Percentiles rank a stretch among this genome's conserved stretches.
Evolutionary conservation across 2,888 invertebrate species (phyloP).

Genomic region (Drosophila mayaguana): DNA sequence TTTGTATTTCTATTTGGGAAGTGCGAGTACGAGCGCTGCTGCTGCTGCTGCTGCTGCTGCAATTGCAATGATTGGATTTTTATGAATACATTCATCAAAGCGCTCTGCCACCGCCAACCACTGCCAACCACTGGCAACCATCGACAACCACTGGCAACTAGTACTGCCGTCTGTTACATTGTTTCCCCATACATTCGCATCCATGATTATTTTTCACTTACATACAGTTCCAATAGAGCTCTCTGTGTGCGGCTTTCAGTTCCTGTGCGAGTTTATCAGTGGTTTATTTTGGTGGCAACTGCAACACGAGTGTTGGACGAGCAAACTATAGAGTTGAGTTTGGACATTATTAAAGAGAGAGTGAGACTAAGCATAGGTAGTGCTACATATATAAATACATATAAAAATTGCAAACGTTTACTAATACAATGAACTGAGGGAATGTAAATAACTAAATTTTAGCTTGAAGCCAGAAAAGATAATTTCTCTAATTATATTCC

Average conservation of each 20-base stretch:
- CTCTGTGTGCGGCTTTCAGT: neutral
- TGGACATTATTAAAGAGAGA: neutral
- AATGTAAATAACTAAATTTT: no score
- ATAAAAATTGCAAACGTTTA: neutral
- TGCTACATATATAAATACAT: neutral
- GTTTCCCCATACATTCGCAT: conserved; percentile 3
- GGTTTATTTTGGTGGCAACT: conserved; percentile 4
- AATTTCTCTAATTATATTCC: no score
- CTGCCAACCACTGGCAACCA: conserved; percentile 8
- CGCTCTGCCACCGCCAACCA: conserved; percentile 30
- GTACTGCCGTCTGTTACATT: conserved; percentile 7
- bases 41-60: conserved; percentile 39
- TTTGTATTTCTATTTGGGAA: conserved; percentile 50
- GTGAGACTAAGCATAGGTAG: no score
- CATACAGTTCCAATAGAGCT: conserved; percentile 2
- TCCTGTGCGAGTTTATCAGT: conserved; percentile 13
- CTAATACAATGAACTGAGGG: neutral
- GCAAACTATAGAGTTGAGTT: neutral
- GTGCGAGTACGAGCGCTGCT: conserved; percentile 24
- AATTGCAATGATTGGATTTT: conserved; percentile 82
- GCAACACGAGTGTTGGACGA: neutral
- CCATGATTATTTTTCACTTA: conserved; percentile 8
- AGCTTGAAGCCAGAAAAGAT: no score
- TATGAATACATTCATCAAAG: conserved; percentile 82
- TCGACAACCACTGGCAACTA: conserved; percentile 22